phyloP scores from a whole-genome alignment of 1,140 invertebrate species.

The Trinorchestia longiramus region DNA sequence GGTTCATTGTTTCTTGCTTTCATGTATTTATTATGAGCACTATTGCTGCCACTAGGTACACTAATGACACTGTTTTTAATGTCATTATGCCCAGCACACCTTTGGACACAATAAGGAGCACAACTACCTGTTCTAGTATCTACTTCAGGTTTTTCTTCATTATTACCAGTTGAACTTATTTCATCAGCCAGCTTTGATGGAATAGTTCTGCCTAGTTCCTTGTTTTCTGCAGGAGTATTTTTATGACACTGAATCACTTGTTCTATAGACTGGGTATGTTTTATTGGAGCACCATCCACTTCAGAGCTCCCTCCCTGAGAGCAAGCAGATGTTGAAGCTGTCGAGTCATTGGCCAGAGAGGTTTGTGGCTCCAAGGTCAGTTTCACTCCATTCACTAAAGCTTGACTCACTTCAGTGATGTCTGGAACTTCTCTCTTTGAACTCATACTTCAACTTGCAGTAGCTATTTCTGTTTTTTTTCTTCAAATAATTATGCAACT shows the following conservation, averaged over 20 bases:
- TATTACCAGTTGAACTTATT: not conserved
- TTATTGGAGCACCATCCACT: constrained; percentile 13
- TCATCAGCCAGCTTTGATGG: not conserved
- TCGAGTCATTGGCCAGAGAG: not conserved
- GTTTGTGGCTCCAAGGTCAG: not conserved
- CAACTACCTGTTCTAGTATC: not conserved
- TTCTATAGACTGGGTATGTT: not conserved
- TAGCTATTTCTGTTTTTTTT: not conserved
- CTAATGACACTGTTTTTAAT: not conserved
- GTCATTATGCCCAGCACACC: not conserved
- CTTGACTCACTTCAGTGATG: constrained; percentile 2
- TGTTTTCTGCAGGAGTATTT: not conserved
- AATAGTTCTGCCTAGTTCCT: not conserved
- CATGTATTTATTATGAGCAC: not conserved
- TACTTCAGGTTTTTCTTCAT: not conserved
- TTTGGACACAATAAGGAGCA: not conserved
- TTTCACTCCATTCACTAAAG: not conserved
- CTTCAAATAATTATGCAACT: not conserved
- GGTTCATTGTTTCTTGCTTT: not conserved
- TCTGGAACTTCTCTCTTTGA: not conserved
- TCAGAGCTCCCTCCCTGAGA: constrained; percentile 6
- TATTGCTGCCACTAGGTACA: not conserved
- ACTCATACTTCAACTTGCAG: not conserved
- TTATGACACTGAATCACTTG: not conserved
- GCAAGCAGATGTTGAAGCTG: not conserved